phyloP scores from a whole-genome alignment of 1,140 invertebrate genomes.

The Brachionus koreanus region DNA sequence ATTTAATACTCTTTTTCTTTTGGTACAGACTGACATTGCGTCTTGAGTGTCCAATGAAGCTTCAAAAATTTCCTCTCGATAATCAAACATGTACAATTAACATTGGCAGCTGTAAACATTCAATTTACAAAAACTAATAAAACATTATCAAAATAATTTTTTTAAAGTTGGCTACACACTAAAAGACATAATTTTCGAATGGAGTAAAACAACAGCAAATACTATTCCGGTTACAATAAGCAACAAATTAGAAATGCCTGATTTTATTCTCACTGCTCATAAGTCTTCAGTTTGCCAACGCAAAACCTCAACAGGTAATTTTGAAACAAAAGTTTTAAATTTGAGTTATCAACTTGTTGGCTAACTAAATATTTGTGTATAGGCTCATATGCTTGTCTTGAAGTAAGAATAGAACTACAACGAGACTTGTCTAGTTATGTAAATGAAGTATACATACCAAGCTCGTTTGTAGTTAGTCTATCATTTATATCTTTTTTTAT shows the following conservation, averaged over 20 bases:
- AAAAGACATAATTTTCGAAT: conserved; percentile 41
- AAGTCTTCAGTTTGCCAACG: conserved; percentile 11
- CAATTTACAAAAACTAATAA: background rate
- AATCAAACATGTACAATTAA: conserved; percentile 47
- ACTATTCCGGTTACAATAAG: background rate
- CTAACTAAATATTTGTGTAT: background rate
- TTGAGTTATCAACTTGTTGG: background rate
- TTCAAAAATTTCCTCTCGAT: conserved; percentile 47
- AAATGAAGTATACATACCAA: conserved; percentile 37
- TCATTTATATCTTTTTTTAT: conserved; percentile 94
- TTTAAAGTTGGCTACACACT: conserved; percentile 38
- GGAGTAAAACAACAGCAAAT: background rate
- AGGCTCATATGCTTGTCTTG: conserved; percentile 44
- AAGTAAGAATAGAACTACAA: conserved; percentile 26
- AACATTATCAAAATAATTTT: background rate
- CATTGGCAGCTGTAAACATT: conserved; percentile 47
- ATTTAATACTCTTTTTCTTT: background rate
- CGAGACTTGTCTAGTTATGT: conserved; percentile 28
- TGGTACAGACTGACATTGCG: conserved; percentile 19
- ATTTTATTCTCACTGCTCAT: conserved; percentile 31
- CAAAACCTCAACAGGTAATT: conserved; percentile 45
- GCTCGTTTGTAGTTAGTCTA: conserved; percentile 67
- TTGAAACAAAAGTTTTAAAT: background rate
- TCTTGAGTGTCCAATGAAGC: conserved; percentile 46
- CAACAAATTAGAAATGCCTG: conserved; percentile 43